Evolutionary conservation across 2,113 vertebrate species (phyloP), one percentile per base, ranked within the genome.

Genomic region (Cygnus atratus): DNA sequence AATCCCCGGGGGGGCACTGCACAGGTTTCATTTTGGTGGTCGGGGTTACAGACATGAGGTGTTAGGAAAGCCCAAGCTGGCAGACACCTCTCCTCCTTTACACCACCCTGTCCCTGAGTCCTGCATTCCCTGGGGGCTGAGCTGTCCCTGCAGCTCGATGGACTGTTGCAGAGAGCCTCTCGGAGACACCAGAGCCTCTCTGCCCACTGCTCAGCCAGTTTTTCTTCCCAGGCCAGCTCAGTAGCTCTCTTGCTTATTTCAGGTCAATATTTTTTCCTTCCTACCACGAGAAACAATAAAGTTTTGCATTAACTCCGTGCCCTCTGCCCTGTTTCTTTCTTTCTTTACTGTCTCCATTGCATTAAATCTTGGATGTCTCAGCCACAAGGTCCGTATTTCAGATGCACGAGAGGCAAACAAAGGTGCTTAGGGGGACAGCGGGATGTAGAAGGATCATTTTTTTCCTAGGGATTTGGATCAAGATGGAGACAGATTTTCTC

Each of bases 31-130:
- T 41, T 62, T 48, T 31, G 43, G 21, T 25, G 22, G 24, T 52
- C 48, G 57, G 13, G 17, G 13, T 15, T 11, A 70, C 2, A n/a
- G 55, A 43, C 19, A n/a, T 6, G 13, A 52, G 44, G 19, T 11
- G 19, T 15, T 15, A 15, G 62, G 62, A 11, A 39, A 44, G 57
- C 15, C 28, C 28, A 63, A 48, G 57, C 37, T 9, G 7, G 19
- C 4, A 31, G 52, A 16, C 1, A 5, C 16, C 22, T 65, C 57
- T 67, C 35, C n/a, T n/a, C 46, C 46, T 48, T 48, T 48, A 48
- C 46, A 46, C 20, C 46, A 1, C 55, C 25, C 61, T 28, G 5
- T 4, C 41, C 0, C 54, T 48, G 13, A 0, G 25, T 85, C 39
- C 62, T 18, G 41, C 68, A 3, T 4, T 68, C 2, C 55, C 13